Percentiles rank a stretch among this genome's conserved stretches.
Conservation (phyloP, 2,113 vertebrate species). For the Ranitomeya variabilis region DNA sequence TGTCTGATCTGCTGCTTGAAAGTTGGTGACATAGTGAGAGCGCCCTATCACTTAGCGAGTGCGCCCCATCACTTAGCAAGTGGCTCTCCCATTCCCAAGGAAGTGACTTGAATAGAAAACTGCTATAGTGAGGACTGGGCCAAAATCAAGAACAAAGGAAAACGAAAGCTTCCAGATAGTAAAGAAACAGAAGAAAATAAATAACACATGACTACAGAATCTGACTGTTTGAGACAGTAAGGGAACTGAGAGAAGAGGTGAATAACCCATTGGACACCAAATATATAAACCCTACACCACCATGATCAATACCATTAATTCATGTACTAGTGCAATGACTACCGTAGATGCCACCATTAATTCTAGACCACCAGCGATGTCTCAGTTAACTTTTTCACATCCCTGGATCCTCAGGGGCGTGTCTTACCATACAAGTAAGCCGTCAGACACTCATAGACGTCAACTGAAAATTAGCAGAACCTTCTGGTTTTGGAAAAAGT, state of each 20-base stretch:
- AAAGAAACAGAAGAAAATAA: background rate
- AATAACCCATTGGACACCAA: background rate
- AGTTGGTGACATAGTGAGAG: constrained; percentile 18
- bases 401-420: background rate
- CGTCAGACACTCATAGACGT: background rate
- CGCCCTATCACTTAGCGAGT: too few relatives aligned
- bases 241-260: background rate
- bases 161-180: background rate
- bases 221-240: background rate
- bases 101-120: background rate
- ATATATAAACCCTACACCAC: too few relatives aligned
- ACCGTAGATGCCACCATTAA: too few relatives aligned
- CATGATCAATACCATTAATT: too few relatives aligned
- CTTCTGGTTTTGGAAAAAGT: too few relatives aligned
- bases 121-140: background rate
- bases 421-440: background rate
- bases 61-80: constrained; percentile 16
- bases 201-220: background rate
- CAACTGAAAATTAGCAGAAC: too few relatives aligned
- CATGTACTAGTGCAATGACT: too few relatives aligned
- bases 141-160: background rate
- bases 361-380: background rate
- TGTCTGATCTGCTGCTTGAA: constrained; percentile 48
- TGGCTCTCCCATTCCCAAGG: constrained; percentile 15
- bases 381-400: background rate